phyloP scores from a whole-genome alignment of 2,797 vertebrate genomes.

The Cossypha dichroa region DNA sequence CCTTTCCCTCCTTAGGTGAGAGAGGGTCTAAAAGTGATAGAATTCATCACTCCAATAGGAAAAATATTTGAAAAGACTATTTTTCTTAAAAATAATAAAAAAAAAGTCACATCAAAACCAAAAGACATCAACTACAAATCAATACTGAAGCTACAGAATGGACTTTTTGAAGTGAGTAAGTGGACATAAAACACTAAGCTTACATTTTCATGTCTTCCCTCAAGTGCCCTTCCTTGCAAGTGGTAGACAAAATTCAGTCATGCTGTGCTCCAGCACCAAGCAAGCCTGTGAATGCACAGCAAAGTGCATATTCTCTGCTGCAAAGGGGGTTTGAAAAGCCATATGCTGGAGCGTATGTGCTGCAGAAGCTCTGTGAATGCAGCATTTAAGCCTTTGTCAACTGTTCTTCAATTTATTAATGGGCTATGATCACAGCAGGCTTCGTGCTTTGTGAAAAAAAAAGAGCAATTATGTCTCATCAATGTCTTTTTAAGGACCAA shows the following conservation, averaged over 20 bases:
- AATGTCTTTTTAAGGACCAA: not conserved
- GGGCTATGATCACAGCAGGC: not conserved
- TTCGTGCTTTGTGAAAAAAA: not conserved
- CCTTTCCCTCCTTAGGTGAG: not conserved
- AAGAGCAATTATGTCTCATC: not conserved
- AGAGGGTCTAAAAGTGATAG: not conserved
- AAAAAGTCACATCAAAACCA: not conserved
- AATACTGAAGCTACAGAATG: not conserved
- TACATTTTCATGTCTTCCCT: not conserved
- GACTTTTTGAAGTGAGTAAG: not conserved
- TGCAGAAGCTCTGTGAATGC: not conserved
- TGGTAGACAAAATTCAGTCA: not conserved
- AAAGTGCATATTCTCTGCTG: not conserved
- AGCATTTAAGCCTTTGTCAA: slow-evolving; percentile 1
- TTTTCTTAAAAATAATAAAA: not conserved
- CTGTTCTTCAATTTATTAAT: not conserved
- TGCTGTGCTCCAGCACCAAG: not conserved
- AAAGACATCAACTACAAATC: not conserved
- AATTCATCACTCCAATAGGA: not conserved
- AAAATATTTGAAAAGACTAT: not conserved
- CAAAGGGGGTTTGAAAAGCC: slow-evolving; percentile 1
- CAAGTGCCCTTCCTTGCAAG: not conserved
- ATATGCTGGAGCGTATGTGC: slow-evolving; percentile 25
- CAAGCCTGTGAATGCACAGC: not conserved
- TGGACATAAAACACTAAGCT: not conserved